A percentile compares a stretch with the other conserved stretches of the same genome.
phyloP scores from a whole-genome alignment of 2,113 vertebrate genomes.

The Panthera uncia region DNA sequence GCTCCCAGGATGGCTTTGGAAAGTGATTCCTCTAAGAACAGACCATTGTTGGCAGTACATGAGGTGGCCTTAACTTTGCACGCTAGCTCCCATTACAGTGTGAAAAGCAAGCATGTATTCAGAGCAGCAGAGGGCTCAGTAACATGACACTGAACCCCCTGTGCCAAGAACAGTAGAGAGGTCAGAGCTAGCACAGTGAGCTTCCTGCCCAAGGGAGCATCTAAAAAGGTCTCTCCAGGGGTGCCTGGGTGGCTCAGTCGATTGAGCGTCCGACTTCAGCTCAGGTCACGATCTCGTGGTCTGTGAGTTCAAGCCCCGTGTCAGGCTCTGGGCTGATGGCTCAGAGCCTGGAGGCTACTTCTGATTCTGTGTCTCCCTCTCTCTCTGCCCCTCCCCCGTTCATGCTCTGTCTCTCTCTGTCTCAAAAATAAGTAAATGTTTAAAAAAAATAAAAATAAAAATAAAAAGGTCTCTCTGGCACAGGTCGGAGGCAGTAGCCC shows the following conservation, averaged over 20 bases:
- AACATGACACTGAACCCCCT: not conserved
- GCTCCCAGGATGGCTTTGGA: not conserved
- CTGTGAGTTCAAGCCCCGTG: too few relatives aligned
- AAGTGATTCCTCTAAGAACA: not conserved
- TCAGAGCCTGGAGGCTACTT: too few relatives aligned
- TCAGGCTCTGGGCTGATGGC: too few relatives aligned
- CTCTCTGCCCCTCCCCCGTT: too few relatives aligned
- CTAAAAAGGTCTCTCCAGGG: not conserved
- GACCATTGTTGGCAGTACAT: not conserved
- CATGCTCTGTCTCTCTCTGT: too few relatives aligned
- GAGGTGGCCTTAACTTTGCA: not conserved
- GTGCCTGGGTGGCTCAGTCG: too few relatives aligned
- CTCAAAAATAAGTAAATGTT: too few relatives aligned
- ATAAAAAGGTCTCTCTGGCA: not conserved
- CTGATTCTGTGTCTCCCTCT: too few relatives aligned
- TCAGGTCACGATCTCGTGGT: too few relatives aligned
- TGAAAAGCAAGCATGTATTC: not conserved
- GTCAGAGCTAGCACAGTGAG: rapidly evolving
- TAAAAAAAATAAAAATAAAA: too few relatives aligned
- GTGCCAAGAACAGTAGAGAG: not conserved
- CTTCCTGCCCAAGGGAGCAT: not conserved
- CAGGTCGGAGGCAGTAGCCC: not conserved
- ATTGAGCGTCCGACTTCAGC: too few relatives aligned
- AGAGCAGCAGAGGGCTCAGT: not conserved
- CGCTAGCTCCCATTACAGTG: not conserved